Evolutionary conservation across 37 sponge, comb jelly and placozoan species (phyloP).

Genomic region (Sycon ciliatum): DNA sequence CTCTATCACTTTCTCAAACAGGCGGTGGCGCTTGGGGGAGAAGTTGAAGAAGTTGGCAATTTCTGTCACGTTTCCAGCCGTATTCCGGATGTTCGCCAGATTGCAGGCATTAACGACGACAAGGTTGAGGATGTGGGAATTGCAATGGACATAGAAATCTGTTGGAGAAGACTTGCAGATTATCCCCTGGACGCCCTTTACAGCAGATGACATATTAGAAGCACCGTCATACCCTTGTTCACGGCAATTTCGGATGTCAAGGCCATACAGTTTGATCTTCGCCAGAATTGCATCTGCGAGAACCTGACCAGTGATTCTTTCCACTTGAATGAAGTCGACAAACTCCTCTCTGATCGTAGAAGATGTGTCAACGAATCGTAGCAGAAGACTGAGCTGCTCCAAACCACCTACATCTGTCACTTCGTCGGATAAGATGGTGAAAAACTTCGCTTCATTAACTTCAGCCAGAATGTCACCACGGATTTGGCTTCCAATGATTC

Average conservation of each 20-base stretch:
- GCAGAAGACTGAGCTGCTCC: neutral
- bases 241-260: conserved; percentile 19
- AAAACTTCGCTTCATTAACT: neutral
- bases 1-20: conserved; percentile 33
- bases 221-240: conserved; percentile 57
- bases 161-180: conserved; percentile 22
- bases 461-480: neutral
- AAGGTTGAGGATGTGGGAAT: conserved; percentile 39
- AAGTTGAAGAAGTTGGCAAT: conserved; percentile 38
- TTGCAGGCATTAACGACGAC: conserved; percentile 45
- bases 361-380: neutral
- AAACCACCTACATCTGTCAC: neutral
- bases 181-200: conserved; percentile 14
- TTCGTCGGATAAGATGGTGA: neutral
- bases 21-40: conserved; percentile 46
- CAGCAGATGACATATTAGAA: conserved; percentile 21
- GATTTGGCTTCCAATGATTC: neutral
- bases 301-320: conserved; percentile 12
- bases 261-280: conserved; percentile 19
- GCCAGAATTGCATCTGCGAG: conserved; percentile 27
- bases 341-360: neutral
- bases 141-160: conserved; percentile 32
- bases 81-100: conserved; percentile 21
- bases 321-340: neutral
- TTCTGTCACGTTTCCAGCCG: conserved; percentile 24